phyloP scores from a whole-genome alignment of 2,888 invertebrate genomes.

The Apamea anceps region DNA sequence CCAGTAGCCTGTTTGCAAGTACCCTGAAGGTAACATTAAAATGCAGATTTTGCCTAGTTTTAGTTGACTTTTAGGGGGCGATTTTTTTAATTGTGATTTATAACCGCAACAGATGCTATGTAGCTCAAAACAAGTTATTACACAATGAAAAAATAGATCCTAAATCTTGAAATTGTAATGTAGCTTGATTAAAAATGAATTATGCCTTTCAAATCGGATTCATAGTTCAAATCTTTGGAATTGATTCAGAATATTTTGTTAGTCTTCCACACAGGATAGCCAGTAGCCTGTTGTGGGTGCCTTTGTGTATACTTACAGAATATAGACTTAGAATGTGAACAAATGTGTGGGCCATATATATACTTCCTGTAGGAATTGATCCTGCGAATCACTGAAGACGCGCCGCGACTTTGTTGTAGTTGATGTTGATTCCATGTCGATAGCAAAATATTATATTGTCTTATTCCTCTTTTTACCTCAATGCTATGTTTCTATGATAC shows the following conservation, averaged over 20 bases:
- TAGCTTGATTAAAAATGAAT: slow-evolving; percentile 49
- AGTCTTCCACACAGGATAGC: slow-evolving; percentile 27
- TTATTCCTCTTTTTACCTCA: slow-evolving; percentile 9
- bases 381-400: neutral
- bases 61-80: slow-evolving; percentile 36
- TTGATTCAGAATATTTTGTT: slow-evolving; percentile 53
- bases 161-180: slow-evolving; percentile 35
- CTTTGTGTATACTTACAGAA: slow-evolving; percentile 24
- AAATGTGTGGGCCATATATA: slow-evolving; percentile 33
- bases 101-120: neutral
- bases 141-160: slow-evolving; percentile 30
- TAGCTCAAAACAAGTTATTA: slow-evolving; percentile 5
- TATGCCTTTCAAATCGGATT: slow-evolving; percentile 41
- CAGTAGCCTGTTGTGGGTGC: slow-evolving; percentile 34
- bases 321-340: slow-evolving; percentile 14
- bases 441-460: slow-evolving; percentile 28
- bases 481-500: slow-evolving; percentile 8
- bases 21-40: slow-evolving; percentile 12
- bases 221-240: slow-evolving; percentile 49
- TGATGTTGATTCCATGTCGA: slow-evolving; percentile 19
- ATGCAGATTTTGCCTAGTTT: slow-evolving; percentile 41
- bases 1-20: slow-evolving; percentile 17
- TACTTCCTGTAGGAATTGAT: slow-evolving; percentile 28
- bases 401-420: slow-evolving; percentile 22
- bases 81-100: slow-evolving; percentile 23